Evolutionary conservation across 2,888 invertebrate species (phyloP), one percentile per base, ranked within the genome.

Genomic region (Pachydiplax longipennis): DNA sequence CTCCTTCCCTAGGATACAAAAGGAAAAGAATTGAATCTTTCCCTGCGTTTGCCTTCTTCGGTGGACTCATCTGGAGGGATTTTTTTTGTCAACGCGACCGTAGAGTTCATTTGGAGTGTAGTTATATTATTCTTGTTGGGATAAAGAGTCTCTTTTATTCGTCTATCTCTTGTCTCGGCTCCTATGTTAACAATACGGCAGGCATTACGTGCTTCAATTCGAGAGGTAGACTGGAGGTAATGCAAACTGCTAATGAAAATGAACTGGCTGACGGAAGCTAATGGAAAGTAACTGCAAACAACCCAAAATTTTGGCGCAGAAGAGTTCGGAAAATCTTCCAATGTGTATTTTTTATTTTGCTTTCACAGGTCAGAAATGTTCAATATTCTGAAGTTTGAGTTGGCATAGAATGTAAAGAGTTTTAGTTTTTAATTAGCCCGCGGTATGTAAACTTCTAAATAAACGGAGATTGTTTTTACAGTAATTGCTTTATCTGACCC

Each of bases 11-110:
- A 18, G 65, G 15, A 22, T 2, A 25, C 65, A 12, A 1, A 61
- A 35, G 87, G 40, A 61, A 65, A 37, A 65, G 87, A 12, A 58
- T 31, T 25, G 48, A 73, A 73, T 31, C 13, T 31, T 31, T 8
- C n/a, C 12, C 65, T n/a, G 8, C 25, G 65, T 65, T 65, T 25
- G 8, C 22, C 25, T 12, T 73, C 25, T 25, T 31, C 13, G 37
- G 35, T 37, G 87, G 53, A 65, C 37, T 87, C 25, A 73, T 73
- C 61, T 65, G 5, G 31, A 61, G 87, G 87, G 61, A 87, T 87
- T 87, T 83, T n/a, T 87, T 61, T n/a, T 87, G 58, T 83, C 58
- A 58, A 58, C 83, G n/a, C 25, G 58, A 58, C 83, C 83, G 15
- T 83, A 22, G 58, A 37, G 61, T 37, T 15, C 87, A 87, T 37